Evolutionary conservation across 2,888 invertebrate species (phyloP).

Genomic region (Microplitis manilae): DNA sequence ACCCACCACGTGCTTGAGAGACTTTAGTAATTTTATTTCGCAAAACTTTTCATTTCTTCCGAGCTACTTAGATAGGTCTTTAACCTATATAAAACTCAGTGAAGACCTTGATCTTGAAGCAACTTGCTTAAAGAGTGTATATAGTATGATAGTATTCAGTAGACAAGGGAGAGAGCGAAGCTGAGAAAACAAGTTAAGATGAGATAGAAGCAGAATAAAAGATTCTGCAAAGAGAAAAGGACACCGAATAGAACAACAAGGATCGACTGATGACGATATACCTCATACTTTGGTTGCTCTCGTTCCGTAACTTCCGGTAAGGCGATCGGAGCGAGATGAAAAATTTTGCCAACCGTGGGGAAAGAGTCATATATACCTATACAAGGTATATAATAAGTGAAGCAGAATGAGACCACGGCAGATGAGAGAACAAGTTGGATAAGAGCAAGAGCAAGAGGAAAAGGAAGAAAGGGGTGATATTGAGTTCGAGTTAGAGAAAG

Average conservation of each 20-base stretch:
- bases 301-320: conserved; percentile 18
- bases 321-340: conserved; percentile 29
- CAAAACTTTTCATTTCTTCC: conserved; percentile 27
- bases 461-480: conserved; percentile 30
- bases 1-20: conserved; percentile 14
- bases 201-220: conserved; percentile 31
- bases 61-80: conserved; percentile 12
- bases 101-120: conserved; percentile 47
- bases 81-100: conserved; percentile 40
- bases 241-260: not conserved
- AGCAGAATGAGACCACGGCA: not conserved
- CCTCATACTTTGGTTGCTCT: not conserved
- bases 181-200: conserved; percentile 39
- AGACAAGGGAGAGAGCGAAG: conserved; percentile 18
- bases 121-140: conserved; percentile 37
- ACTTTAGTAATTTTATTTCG: conserved; percentile 17
- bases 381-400: conserved; percentile 10
- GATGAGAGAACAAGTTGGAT: conserved; percentile 20
- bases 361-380: conserved; percentile 1
- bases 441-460: conserved; percentile 34
- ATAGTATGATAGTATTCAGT: conserved; percentile 25
- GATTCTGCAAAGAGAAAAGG: conserved; percentile 29
- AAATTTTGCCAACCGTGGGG: not conserved
- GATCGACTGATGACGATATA: conserved; percentile 13
- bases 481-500: conserved; percentile 44